Base-by-base conservation (phyloP, 2,797 vertebrate genomes). In the Pipistrellus nathusii region DNA sequence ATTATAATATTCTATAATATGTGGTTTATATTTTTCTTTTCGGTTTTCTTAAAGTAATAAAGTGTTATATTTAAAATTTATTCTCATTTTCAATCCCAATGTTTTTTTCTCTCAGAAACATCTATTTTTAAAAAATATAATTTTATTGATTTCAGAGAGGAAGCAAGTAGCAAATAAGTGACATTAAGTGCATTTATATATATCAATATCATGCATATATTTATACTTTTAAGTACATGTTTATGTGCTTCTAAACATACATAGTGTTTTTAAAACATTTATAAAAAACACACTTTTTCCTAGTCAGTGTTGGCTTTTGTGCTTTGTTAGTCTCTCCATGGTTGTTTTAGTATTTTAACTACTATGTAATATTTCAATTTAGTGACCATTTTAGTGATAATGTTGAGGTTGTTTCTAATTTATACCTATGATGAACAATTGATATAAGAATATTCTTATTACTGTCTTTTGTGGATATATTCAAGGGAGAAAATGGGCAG, bases 221-320 rank as follows among this genome's bases (percentile, higher is more conserved):
- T 85, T 85, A 25, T 62, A 71, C 53, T 62, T 93, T 38, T 66
- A 91, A 84, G 76, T 84, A 77, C 18, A 48, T 72, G 55, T 91
- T 85, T 80, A 51, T 84, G 41, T 90, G 38, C 53, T 38, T 94
- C 59, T 62, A 69, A 90, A 44, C 35, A 35, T 59, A 38, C 71
- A 13, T 44, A 85, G 51, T 32, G 88, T 41, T 91, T 91, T 90
- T 88, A 53, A 57, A 87, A 69, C n/a, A 85, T 87, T 86, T 71
- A 80, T 18, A 78, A 69, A 88, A 78, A 90, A 6, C 5, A 44
- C n/a, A 10, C 8, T 78, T 44, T 93, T 87, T 75, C 14, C 73
- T 18, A 86, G n/a, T 84, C 30, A 75, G 14, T 71, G 69, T 75
- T 66, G 30, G 17, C 32, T 95, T 95, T 94, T 46, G 51, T 92